These are phyloP conservation scores for Drosophila littoralis DNA, from an alignment of 1,140 invertebrate species.

Conservation along the genomic window DNA sequence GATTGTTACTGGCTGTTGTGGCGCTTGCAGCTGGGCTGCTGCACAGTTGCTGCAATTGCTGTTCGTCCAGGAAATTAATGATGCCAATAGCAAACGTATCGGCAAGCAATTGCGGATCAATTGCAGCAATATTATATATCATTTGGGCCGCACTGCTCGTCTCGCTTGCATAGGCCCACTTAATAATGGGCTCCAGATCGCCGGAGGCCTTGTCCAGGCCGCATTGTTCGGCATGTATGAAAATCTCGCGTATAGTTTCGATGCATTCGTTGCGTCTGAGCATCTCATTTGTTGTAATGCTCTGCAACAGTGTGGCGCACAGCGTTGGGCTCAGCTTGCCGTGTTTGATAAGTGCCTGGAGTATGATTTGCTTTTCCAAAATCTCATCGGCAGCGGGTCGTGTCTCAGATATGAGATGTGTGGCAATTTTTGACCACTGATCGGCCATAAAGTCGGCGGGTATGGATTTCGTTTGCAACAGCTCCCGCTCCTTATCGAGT, in stretches of 20 bases:
- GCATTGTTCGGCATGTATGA: conserved; percentile 53
- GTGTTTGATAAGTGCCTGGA: conserved; percentile 58
- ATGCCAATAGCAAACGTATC: conserved; percentile 74
- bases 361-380: conserved; percentile 59
- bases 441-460: conserved; percentile 22
- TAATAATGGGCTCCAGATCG: conserved; percentile 55
- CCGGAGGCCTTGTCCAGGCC: conserved; percentile 60
- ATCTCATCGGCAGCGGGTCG: conserved; percentile 56
- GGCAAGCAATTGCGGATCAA: conserved; percentile 61
- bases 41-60: conserved; percentile 41
- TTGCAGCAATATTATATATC: conserved; percentile 66
- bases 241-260: conserved; percentile 65
- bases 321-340: conserved; percentile 48
- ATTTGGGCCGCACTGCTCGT: conserved; percentile 55
- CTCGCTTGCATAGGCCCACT: conserved; percentile 64
- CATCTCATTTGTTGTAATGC: conserved; percentile 59
- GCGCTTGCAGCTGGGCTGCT: background rate
- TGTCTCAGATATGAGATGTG: conserved; percentile 60
- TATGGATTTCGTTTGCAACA: conserved; percentile 27
- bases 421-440: conserved; percentile 55
- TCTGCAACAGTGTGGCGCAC: conserved; percentile 55
- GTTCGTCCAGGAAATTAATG: conserved; percentile 75
- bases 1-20: background rate
- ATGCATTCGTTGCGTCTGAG: conserved; percentile 72
- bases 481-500: conserved; percentile 45